Conservation (phyloP, 2,113 vertebrate species). For the Lepus timidus region DNA sequence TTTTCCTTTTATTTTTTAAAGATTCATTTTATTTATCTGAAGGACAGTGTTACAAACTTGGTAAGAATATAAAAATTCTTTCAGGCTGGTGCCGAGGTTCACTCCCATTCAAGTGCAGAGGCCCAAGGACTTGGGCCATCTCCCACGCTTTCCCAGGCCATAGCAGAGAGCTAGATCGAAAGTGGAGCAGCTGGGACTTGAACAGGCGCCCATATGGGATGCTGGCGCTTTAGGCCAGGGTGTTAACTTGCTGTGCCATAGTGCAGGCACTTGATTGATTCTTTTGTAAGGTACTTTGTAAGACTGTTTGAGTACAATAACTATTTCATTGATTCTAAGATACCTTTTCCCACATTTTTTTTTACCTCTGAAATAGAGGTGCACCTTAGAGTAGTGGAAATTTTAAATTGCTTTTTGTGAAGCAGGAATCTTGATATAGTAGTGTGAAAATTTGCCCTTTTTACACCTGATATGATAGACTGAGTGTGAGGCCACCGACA, state of each 20-base stretch:
- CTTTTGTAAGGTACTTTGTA: background rate
- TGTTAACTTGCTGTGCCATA: too few relatives aligned
- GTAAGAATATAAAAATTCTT: background rate
- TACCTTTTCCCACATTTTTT: background rate
- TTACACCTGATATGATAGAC: background rate
- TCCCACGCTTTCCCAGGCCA: too few relatives aligned
- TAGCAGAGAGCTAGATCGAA: too few relatives aligned
- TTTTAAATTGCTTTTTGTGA: background rate
- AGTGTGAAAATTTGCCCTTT: background rate
- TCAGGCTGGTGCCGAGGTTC: background rate
- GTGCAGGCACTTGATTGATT: too few relatives aligned
- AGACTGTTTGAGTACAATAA: background rate
- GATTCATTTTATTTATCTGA: too few relatives aligned
- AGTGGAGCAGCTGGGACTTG: too few relatives aligned
- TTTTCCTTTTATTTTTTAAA: background rate
- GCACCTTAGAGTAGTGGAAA: background rate
- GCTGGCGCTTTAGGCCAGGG: too few relatives aligned
- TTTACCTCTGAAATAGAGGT: background rate
- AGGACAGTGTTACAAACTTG: background rate
- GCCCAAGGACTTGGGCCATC: too few relatives aligned
- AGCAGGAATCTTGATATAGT: background rate
- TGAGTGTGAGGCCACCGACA: background rate
- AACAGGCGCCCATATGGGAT: too few relatives aligned
- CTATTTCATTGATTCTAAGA: constrained; percentile 23
- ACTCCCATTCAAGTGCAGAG: too few relatives aligned